Base-by-base conservation (phyloP, 2,113 vertebrate genomes). In the Lepus americanus region DNA sequence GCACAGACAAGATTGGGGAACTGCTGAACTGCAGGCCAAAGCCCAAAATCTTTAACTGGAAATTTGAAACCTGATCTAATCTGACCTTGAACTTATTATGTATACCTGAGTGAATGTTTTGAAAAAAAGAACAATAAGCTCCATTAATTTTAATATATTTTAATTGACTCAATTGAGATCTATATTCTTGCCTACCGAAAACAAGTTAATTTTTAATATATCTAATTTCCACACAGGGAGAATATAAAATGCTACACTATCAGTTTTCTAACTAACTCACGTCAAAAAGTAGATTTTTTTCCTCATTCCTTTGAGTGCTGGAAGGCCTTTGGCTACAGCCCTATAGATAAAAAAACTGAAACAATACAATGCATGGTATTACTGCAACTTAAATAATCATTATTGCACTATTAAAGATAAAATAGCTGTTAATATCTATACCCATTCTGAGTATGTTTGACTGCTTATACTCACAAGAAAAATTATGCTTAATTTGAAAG, bases 101-200 rank as follows among this genome's bases (percentile, higher is more conserved):
- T 86, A 94, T 92, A 89, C 16, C 9, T 94, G 20, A 78, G 87
- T 84, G 66, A 33, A 25, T 74, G 44, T 79, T 78, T 96, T 51
- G n/a, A 73, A 91, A 94, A 93, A 67, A 44, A 44, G 44, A 44
- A 44, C 2, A 89, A 17, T 73, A 82, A 82, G 66, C 23, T 44
- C 63, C 44, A 82, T 90, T 94, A 83, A 87, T 92, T 85, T 92
- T 77, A 72, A 67, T 86, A 70, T 33, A 29, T 66, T 64, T 6
- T 66, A 72, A 73, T 29, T 92, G 70, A 81, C 20, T 81, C 44
- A 23, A 63, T 20, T 93, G 53, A 72, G 31, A 76, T 19, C 22
- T 77, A 77, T 1, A 79, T 93, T 91, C 66, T 69, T 12, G 29
- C 23, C 39, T 63, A 61, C 51, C 9, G 25, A 76, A 88, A 90